Base-by-base conservation (phyloP, 2,888 invertebrate species). In the Entomobrya proxima region DNA sequence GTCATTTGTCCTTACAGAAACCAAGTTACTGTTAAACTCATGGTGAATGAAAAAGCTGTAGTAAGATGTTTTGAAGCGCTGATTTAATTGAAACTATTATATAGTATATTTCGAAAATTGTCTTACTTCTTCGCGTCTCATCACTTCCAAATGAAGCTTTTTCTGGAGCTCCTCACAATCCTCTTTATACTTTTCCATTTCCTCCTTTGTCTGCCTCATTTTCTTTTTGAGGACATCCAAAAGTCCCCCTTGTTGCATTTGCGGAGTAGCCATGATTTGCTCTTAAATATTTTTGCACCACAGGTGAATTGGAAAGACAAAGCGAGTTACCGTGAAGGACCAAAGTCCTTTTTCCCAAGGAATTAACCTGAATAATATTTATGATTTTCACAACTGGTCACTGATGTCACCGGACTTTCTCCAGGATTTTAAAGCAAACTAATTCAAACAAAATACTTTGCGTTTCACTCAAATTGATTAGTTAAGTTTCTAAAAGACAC, bases 151-250 rank as follows among this genome's bases (percentile, higher is more conserved):
- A 94, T 98, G 97, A 92, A 98, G 94, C 93, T 97, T 96, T 94
- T 97, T 96, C 93, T 97, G 96, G 93, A 95, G 96, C 93, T 98
- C 97, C 93, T 98, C 98, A 93, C 97, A 97, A 93, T 98, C 97
- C 93, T 99, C 98, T 94, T 97, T 98, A 94, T 97, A 97, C 93
- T 97, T 96, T 93, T 99, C 99, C 95, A 98, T 97, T 94, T 99
- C 99, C 93, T 98, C 98, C 94, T 98, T 98, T 91, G 98, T 97
- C 93, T 98, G 97, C 91, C 98, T 95, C 98, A 99, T 99, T 95
- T 99, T 99, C 95, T 98, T 98, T 95, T 99, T 99, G 92, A 99
- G 95, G 92, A 98, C 97, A 93, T 98, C 98, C 93, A 99, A 94
- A 91, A 98, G 95, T 92, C 96, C 96, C 92, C 97, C 97, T 94